Conservation (phyloP, 2,888 invertebrate genomes). For the Aspidiotus destructor region DNA sequence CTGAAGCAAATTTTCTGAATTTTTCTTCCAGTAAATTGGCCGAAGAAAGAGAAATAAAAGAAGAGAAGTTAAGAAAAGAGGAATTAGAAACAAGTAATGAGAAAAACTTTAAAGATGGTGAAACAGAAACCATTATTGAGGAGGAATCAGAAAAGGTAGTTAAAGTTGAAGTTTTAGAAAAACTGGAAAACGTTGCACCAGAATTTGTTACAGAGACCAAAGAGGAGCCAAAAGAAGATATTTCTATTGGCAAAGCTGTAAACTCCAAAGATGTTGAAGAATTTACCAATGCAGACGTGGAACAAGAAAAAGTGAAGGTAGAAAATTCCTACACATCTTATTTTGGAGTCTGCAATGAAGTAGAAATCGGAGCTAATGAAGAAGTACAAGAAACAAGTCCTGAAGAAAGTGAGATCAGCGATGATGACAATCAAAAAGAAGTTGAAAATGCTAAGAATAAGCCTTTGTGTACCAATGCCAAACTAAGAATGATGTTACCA, state of each 20-base stretch:
- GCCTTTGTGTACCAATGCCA: too few species aligned
- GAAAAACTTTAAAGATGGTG: too few species aligned
- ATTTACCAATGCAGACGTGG: neutral
- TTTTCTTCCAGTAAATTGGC: too few species aligned
- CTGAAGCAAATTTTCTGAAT: too few species aligned
- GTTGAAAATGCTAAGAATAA: neutral
- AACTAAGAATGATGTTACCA: slow-evolving; percentile 8
- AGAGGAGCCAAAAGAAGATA: neutral
- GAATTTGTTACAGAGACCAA: neutral
- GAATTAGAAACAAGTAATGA: neutral
- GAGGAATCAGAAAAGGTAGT: neutral
- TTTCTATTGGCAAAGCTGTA: neutral
- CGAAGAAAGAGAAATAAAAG: too few species aligned
- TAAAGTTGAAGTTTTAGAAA: slow-evolving; percentile 10
- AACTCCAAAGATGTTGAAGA: neutral
- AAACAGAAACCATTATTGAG: too few species aligned
- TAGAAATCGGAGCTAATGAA: slow-evolving; percentile 38
- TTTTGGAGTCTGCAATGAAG: slow-evolving; percentile 37
- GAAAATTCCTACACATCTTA: slow-evolving; percentile 4
- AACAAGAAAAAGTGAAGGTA: neutral
- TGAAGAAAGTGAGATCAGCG: slow-evolving; percentile 16
- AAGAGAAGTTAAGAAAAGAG: neutral
- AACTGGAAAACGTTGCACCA: neutral
- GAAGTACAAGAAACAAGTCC: slow-evolving; percentile 35
- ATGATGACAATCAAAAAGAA: slow-evolving; percentile 16